Percentiles rank a stretch among this genome's conserved stretches.
Evolutionary conservation across 2,113 vertebrate species (phyloP).

Genomic region (Laterallus jamaicensis): DNA sequence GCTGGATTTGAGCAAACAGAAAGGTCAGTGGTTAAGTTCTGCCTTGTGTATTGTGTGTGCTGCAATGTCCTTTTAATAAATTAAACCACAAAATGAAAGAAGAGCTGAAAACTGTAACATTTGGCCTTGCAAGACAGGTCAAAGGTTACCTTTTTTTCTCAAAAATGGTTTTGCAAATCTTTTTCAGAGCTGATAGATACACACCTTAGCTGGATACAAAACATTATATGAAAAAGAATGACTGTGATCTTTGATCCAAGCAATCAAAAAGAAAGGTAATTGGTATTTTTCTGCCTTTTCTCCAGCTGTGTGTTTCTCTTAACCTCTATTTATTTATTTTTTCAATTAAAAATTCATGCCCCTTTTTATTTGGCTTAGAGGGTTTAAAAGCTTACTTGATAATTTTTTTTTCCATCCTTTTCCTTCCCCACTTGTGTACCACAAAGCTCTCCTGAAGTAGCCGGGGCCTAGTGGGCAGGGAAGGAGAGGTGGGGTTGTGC

Average conservation of each 20-base stretch:
- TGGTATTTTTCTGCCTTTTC: conserved; percentile 79
- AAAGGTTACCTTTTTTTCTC: conserved; percentile 80
- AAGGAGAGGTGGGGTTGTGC: conserved; percentile 26
- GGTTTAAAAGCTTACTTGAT: neutral
- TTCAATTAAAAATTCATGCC: conserved; percentile 6
- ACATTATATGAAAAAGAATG: conserved; percentile 87
- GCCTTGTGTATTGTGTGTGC: conserved; percentile 34
- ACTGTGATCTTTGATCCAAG: conserved; percentile 85
- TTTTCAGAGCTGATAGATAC: conserved; percentile 90
- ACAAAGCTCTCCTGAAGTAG: neutral
- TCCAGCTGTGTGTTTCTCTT: conserved; percentile 79
- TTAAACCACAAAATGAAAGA: conserved; percentile 21
- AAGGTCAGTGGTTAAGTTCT: neutral
- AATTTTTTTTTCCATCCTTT: neutral
- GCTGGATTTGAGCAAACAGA: conserved; percentile 15
- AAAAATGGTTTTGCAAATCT: conserved; percentile 87
- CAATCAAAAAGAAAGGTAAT: conserved; percentile 86
- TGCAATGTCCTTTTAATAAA: conserved; percentile 51
- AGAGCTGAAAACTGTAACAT: conserved; percentile 44
- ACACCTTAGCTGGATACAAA: conserved; percentile 90
- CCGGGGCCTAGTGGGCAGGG: neutral
- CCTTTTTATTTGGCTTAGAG: conserved; percentile 57
- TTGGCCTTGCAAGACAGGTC: conserved; percentile 58
- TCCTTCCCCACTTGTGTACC: conserved; percentile 13
- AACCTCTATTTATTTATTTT: conserved; percentile 55